phyloP scores from a whole-genome alignment of 2,113 vertebrate genomes.

The Accipiter virgatus region DNA sequence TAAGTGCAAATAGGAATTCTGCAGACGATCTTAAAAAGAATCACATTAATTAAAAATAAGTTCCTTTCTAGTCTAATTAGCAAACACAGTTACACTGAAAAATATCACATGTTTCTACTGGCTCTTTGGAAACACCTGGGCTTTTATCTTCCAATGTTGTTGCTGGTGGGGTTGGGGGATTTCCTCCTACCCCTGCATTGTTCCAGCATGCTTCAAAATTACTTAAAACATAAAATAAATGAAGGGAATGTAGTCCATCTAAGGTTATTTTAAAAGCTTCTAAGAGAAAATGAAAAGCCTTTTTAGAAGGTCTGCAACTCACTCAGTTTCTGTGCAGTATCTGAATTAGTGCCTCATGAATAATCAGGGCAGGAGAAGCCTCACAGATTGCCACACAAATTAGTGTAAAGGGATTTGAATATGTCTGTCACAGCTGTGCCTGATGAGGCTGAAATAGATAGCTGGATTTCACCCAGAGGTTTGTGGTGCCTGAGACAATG shows the following conservation, averaged over 20 bases:
- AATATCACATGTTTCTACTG: background rate
- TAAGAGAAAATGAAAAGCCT: background rate
- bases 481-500: accelerated
- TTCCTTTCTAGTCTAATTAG: conserved; percentile 19
- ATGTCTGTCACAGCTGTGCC: background rate
- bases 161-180: background rate
- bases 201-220: background rate
- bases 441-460: background rate
- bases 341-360: background rate
- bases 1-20: background rate
- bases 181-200: background rate
- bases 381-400: background rate
- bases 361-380: conserved; percentile 12
- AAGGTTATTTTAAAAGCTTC: background rate
- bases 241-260: background rate
- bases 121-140: background rate
- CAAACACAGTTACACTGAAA: background rate
- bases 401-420: background rate
- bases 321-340: background rate
- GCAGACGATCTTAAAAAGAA: background rate
- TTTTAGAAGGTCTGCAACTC: background rate
- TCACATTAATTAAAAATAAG: conserved; percentile 19
- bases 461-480: background rate
- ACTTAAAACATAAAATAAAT: background rate
- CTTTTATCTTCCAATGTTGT: background rate